Conservation (phyloP, 2,113 vertebrate species). For the Zosterops lateralis region DNA sequence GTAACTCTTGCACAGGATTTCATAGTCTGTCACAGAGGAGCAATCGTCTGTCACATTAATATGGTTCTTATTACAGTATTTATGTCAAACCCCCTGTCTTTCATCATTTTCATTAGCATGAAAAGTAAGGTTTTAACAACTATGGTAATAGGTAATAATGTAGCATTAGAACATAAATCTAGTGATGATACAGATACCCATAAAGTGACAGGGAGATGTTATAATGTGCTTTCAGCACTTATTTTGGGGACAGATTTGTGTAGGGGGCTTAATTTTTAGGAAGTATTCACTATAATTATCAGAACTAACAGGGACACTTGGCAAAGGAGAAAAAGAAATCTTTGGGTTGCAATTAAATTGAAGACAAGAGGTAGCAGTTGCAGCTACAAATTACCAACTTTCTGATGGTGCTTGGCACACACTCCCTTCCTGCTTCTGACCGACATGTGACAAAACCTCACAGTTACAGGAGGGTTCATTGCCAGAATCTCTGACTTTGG, state of each 20-base stretch:
- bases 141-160: conserved; percentile 53
- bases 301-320: not conserved
- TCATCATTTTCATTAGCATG: conserved; percentile 64
- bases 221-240: conserved; percentile 25
- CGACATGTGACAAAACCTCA: not conserved
- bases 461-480: not conserved
- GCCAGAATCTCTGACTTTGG: not conserved
- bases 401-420: not conserved
- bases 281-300: not conserved
- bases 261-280: conserved; percentile 25
- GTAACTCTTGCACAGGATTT: conserved; percentile 46
- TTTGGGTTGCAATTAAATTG: not conserved
- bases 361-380: not conserved
- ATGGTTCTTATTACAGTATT: conserved; percentile 60
- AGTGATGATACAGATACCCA: conserved; percentile 4
- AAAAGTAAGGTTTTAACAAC: conserved; percentile 65
- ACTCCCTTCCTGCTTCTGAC: not conserved
- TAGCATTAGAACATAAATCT: conserved; percentile 54
- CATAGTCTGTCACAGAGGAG: conserved; percentile 62
- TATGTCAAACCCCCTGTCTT: conserved; percentile 54
- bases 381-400: not conserved
- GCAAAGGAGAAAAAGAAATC: not conserved
- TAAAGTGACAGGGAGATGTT: not conserved
- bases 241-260: conserved; percentile 40
- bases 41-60: conserved; percentile 62